Conservation (phyloP, 2,113 vertebrate genomes). For the Propithecus coquereli region DNA sequence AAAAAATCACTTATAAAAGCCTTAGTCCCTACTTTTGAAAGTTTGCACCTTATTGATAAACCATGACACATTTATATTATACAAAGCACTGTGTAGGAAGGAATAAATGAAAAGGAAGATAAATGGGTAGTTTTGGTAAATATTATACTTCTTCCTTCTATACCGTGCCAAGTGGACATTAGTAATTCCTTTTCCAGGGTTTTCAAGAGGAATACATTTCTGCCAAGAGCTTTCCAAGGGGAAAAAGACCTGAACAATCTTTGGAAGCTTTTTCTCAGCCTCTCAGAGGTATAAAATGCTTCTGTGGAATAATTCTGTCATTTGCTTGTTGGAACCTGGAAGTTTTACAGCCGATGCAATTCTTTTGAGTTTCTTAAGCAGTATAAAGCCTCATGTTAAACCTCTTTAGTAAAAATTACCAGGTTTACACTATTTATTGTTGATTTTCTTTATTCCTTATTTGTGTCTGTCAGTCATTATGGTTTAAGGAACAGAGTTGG, state of each 20-base stretch:
- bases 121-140: conserved; percentile 9
- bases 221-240: conserved; percentile 19
- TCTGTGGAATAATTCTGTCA: background rate
- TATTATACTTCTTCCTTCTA: background rate
- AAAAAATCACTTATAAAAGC: conserved; percentile 15
- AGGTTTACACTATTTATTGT: background rate
- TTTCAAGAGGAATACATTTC: conserved; percentile 25
- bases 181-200: conserved; percentile 18
- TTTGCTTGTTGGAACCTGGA: conserved; percentile 50
- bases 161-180: background rate
- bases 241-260: conserved; percentile 25
- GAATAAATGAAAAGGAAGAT: background rate
- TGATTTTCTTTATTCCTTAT: conserved; percentile 16
- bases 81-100: background rate
- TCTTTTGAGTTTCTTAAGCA: conserved; percentile 25
- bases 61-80: background rate
- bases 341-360: conserved; percentile 51
- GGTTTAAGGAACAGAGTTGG: background rate
- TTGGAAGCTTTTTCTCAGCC: background rate
- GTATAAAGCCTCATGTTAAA: conserved; percentile 2
- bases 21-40: conserved; percentile 5
- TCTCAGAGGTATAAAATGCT: background rate
- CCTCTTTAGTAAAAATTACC: conserved; percentile 29
- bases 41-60: background rate
- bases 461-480: background rate